Conservation (phyloP, 2,797 vertebrate species). For the Pangasius djambal region DNA sequence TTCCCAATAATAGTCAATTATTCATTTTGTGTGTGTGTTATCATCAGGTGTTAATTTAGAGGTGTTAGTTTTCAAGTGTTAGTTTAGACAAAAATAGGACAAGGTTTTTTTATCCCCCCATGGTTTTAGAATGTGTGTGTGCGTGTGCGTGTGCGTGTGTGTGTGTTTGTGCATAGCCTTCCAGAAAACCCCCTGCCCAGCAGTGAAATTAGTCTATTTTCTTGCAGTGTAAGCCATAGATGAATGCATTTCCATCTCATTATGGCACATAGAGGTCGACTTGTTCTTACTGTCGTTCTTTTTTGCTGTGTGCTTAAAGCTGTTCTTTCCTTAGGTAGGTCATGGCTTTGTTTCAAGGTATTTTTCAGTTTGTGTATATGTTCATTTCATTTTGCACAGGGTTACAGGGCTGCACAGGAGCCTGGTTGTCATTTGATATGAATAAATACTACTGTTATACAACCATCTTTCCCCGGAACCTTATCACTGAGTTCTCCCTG, state of each 20-base stretch:
- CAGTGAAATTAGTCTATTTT: not conserved
- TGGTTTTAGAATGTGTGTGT: not conserved
- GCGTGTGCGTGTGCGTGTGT: not conserved
- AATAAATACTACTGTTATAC: not conserved
- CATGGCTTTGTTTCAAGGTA: not conserved
- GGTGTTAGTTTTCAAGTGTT: not conserved
- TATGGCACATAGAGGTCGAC: slow-evolving; percentile 23
- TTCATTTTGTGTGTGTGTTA: not conserved
- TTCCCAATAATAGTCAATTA: not conserved
- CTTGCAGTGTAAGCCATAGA: slow-evolving; percentile 27
- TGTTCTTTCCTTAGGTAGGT: slow-evolving; percentile 18
- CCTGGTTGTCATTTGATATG: not conserved
- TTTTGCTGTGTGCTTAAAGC: not conserved
- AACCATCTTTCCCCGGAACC: not conserved
- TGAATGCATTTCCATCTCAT: slow-evolving; percentile 55
- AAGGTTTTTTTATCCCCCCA: not conserved
- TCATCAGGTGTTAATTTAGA: not conserved
- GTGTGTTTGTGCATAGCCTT: not conserved
- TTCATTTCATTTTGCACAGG: slow-evolving; percentile 15
- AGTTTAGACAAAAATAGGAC: not conserved
- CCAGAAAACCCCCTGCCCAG: not conserved
- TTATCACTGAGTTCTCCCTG: not conserved
- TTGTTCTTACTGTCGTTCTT: not conserved
- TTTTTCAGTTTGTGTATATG: not conserved
- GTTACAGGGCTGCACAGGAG: not conserved